Evolutionary conservation across 2,797 vertebrate species (phyloP).

Genomic region (Channa striata): DNA sequence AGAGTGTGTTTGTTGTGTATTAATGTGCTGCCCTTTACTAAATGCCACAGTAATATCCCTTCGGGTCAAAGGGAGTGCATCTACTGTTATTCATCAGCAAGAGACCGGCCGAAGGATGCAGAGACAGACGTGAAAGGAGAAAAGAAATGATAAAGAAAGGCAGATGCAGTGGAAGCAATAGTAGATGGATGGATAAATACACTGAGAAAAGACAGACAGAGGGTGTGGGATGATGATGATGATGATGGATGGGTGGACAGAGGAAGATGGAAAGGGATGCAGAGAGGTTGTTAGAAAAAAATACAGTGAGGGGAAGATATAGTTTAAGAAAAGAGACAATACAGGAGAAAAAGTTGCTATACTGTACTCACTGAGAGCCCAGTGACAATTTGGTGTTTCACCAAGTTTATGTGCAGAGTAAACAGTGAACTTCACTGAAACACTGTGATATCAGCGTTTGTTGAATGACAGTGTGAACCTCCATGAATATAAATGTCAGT

Average conservation of each 20-base stretch:
- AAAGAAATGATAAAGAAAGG: conserved; percentile 15
- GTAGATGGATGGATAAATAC: conserved; percentile 13
- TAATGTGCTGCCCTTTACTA: conserved; percentile 91
- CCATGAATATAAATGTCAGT: background rate
- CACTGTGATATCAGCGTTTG: background rate
- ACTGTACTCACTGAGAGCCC: background rate
- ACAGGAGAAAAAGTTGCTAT: background rate
- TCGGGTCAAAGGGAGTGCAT: conserved; percentile 87
- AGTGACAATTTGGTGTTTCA: background rate
- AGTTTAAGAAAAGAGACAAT: background rate
- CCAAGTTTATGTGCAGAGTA: background rate
- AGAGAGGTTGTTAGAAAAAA: background rate
- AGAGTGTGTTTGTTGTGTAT: conserved; percentile 77
- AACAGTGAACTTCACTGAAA: background rate
- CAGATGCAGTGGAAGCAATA: background rate
- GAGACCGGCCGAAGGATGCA: conserved; percentile 36
- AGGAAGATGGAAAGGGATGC: conserved; percentile 11
- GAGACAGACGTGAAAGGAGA: conserved; percentile 31
- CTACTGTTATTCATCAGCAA: conserved; percentile 78
- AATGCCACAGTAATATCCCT: conserved; percentile 92
- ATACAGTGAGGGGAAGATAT: no score
- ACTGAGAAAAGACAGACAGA: conserved; percentile 14
- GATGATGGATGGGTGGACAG: conserved; percentile 29
- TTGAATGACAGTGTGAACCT: background rate
- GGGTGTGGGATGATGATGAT: conserved; percentile 19